Percentiles rank a stretch among this genome's conserved stretches.
phyloP scores from a whole-genome alignment of 2,797 vertebrate genomes.

The Lophotriccus pileatus region DNA sequence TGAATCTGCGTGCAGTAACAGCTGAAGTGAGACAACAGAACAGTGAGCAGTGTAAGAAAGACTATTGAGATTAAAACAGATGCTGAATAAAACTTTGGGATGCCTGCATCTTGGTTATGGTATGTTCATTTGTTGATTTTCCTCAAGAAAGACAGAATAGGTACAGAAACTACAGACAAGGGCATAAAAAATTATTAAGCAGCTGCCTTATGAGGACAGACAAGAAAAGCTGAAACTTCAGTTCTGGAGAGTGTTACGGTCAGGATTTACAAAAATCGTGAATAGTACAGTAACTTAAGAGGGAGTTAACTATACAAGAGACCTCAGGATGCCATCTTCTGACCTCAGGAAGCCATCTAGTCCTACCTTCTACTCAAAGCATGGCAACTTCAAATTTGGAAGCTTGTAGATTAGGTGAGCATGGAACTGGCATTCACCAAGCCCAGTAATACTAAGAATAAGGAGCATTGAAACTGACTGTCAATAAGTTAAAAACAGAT shows the following conservation, averaged over 20 bases:
- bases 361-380: not conserved
- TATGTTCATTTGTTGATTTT: not conserved
- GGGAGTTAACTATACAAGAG: not conserved
- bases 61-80: not conserved
- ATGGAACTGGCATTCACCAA: not conserved
- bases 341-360: not conserved
- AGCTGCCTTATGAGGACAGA: not conserved
- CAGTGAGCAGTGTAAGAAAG: not conserved
- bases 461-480: not conserved
- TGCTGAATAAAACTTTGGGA: not conserved
- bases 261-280: not conserved
- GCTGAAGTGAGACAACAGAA: not conserved
- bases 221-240: not conserved
- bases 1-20: not conserved
- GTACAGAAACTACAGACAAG: not conserved
- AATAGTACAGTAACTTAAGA: not conserved
- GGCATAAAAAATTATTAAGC: not conserved
- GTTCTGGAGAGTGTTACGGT: not conserved
- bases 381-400: not conserved
- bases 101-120: not conserved
- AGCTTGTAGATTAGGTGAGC: not conserved
- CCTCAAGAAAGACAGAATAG: not conserved
- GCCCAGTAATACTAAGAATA: not conserved
- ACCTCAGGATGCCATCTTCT: not conserved
- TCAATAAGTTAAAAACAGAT: not conserved